These are phyloP conservation scores for Heliocidaris tuberculata DNA, from an alignment of 35 echinoderm and acorn worm genomes.

Conservation along the genomic window DNA sequence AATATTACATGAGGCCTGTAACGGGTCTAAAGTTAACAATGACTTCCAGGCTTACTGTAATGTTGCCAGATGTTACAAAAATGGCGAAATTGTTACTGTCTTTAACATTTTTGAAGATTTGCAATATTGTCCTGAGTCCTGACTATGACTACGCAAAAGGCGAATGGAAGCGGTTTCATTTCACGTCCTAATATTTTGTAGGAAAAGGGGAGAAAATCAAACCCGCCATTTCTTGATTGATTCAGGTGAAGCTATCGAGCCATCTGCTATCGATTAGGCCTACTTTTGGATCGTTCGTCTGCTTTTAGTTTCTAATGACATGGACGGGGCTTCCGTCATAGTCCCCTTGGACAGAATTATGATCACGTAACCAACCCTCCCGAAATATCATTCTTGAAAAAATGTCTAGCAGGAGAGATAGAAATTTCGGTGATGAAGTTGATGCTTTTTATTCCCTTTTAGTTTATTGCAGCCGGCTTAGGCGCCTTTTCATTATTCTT, in stretches of 20 bases:
- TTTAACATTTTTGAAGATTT: background rate
- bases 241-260: constrained; percentile 35
- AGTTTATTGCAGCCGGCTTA: too few relatives aligned
- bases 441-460: too few relatives aligned
- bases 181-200: background rate
- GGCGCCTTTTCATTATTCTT: too few relatives aligned
- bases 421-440: too few relatives aligned
- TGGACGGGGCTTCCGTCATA: background rate
- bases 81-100: background rate
- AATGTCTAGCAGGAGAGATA: too few relatives aligned
- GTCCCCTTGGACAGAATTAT: constrained; percentile 17
- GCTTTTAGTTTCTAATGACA: background rate
- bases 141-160: background rate
- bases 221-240: constrained; percentile 18
- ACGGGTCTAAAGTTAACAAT: background rate
- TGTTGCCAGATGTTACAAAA: too few relatives aligned
- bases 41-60: too few relatives aligned
- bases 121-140: background rate
- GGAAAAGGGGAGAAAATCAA: background rate
- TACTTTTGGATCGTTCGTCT: constrained; percentile 15
- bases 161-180: background rate
- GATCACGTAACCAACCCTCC: background rate
- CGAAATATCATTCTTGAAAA: too few relatives aligned
- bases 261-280: constrained; percentile 33
- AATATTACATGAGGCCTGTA: background rate